These are phyloP conservation scores for Cremastinae sp. DNA, from an alignment of 2,888 invertebrate genomes.

Conservation along the genomic window DNA sequence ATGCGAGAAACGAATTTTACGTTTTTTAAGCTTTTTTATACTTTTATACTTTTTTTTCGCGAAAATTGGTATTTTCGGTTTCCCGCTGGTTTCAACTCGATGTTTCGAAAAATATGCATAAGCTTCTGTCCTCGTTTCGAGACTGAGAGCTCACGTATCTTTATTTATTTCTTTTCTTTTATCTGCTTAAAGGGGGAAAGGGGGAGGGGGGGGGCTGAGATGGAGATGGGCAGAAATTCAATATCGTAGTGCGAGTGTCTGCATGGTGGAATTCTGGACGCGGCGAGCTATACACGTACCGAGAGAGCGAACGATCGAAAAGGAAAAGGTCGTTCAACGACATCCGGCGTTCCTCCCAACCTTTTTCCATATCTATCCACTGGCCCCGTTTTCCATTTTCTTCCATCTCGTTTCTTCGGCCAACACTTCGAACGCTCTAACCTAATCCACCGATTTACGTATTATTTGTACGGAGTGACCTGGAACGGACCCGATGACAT, in stretches of 20 bases:
- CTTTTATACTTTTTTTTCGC: not conserved
- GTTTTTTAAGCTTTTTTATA: not conserved
- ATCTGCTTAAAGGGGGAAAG: conserved; percentile 11
- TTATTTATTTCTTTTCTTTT: conserved; percentile 13
- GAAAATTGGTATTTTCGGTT: not conserved
- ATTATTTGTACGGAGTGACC: not conserved
- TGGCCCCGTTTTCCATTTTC: conserved; percentile 8
- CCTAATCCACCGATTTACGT: not conserved
- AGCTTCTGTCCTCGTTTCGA: not conserved
- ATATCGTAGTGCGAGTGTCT: conserved; percentile 30
- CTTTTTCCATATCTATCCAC: conserved; percentile 32
- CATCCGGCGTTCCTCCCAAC: conserved; percentile 20
- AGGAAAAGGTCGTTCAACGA: conserved; percentile 23
- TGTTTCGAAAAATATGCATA: conserved; percentile 31
- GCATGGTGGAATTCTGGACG: conserved; percentile 14
- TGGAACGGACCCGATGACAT: not conserved
- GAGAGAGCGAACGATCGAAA: conserved; percentile 18
- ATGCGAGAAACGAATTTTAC: not conserved
- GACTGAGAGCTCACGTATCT: conserved; percentile 2
- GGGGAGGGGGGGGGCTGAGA: too few relatives aligned
- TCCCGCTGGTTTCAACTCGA: conserved; percentile 3
- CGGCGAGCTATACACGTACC: conserved; percentile 7
- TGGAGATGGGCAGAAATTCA: conserved; percentile 26
- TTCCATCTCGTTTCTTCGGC: conserved; percentile 6
- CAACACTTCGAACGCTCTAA: not conserved